Evolutionary conservation across 2,113 vertebrate genomes (phyloP).

Genomic region (Harpagus bidentatus): DNA sequence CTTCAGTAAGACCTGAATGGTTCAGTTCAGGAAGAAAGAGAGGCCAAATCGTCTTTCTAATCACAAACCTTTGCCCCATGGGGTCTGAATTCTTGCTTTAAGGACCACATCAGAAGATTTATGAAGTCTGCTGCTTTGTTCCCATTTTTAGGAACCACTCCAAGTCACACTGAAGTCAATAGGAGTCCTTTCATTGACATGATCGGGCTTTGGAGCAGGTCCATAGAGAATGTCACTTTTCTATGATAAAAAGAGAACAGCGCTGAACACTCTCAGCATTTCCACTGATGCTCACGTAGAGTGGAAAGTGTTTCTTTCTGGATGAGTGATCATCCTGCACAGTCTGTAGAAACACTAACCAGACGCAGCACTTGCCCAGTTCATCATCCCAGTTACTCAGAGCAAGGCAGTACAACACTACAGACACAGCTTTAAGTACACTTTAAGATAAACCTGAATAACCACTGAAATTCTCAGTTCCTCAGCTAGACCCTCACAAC

Average conservation of each 20-base stretch:
- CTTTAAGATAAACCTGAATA: not conserved
- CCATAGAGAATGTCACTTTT: not conserved
- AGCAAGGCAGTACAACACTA: not conserved
- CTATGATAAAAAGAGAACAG: not conserved
- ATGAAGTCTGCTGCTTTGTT: slow-evolving; percentile 47
- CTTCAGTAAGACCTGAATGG: slow-evolving; percentile 8
- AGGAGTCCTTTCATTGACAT: slow-evolving; percentile 18
- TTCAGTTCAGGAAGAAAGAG: not conserved
- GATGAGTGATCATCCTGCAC: not conserved
- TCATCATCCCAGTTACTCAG: not conserved
- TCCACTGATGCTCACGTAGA: not conserved
- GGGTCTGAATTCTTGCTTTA: slow-evolving; percentile 26
- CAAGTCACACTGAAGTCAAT: slow-evolving; percentile 32
- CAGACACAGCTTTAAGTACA: not conserved
- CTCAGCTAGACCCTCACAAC: not conserved
- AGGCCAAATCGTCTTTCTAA: slow-evolving; percentile 13
- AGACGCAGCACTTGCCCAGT: not conserved
- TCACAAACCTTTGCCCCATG: slow-evolving; percentile 37
- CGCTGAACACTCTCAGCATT: not conserved
- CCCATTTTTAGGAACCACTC: slow-evolving; percentile 27
- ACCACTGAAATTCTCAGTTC: not conserved
- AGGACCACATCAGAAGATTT: slow-evolving; percentile 43
- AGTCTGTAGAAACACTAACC: slow-evolving; percentile 4
- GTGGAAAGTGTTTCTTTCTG: not conserved
- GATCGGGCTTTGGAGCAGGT: not conserved